These are phyloP conservation scores for Centropus unirufus DNA, from an alignment of 2,113 vertebrate species.

Conservation along the genomic window DNA sequence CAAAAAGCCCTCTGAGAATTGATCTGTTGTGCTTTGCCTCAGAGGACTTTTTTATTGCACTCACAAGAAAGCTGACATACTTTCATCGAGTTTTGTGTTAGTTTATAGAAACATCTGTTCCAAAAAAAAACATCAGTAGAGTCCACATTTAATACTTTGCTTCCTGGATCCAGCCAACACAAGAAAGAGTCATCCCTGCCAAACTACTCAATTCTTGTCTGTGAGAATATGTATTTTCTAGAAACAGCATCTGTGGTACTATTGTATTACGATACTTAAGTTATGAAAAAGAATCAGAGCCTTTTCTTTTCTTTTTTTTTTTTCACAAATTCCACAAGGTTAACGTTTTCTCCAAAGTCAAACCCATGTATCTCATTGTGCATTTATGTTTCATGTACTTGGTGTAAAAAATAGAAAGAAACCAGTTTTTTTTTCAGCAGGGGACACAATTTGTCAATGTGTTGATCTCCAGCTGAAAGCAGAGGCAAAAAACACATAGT, in stretches of 20 bases:
- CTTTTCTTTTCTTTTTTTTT: neutral
- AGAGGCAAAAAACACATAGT: neutral
- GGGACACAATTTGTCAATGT: neutral
- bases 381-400: neutral
- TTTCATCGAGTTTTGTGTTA: constrained; percentile 38
- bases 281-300: neutral
- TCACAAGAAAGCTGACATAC: constrained; percentile 24
- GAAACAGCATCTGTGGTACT: neutral
- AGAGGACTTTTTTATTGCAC: constrained; percentile 31
- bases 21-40: constrained; percentile 2
- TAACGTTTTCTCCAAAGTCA: neutral
- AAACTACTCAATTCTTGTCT: constrained; percentile 12
- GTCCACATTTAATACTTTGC: constrained; percentile 51
- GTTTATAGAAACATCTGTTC: constrained; percentile 58
- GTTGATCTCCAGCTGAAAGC: neutral
- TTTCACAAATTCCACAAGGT: constrained; percentile 12
- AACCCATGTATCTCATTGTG: neutral
- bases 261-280: neutral
- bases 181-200: neutral
- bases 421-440: neutral
- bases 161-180: constrained; percentile 1
- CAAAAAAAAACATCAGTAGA: constrained; percentile 36
- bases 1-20: neutral
- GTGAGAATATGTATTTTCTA: constrained; percentile 11
- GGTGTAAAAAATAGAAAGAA: neutral